Conservation (phyloP, 2,797 vertebrate species). For the Harpagifer antarcticus region DNA sequence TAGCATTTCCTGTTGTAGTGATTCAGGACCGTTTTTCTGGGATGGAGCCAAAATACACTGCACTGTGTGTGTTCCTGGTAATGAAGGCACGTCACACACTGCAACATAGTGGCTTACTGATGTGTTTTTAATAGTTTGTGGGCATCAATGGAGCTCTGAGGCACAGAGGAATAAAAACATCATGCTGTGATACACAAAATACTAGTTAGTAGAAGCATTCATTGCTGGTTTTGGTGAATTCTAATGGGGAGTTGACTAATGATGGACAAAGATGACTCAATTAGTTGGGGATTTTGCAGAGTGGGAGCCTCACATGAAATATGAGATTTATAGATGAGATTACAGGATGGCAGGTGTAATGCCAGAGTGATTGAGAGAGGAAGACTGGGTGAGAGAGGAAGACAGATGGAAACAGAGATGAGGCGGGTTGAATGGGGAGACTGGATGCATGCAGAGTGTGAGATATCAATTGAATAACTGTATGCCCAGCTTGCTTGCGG, state of each 20-base stretch:
- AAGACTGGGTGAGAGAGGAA: constrained; percentile 14
- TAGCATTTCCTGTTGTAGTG: neutral
- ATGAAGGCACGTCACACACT: neutral
- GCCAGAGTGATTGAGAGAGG: constrained; percentile 1
- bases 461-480: constrained; percentile 87
- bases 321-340: neutral
- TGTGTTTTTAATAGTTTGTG: neutral
- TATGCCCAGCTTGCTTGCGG: constrained; percentile 78
- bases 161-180: neutral
- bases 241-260: neutral
- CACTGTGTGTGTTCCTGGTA: neutral
- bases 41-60: neutral
- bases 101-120: neutral
- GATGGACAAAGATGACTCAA: neutral
- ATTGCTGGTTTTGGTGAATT: neutral
- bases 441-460: constrained; percentile 67
- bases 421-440: constrained; percentile 26
- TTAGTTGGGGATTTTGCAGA: neutral
- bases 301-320: neutral
- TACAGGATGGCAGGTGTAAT: constrained; percentile 19
- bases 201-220: neutral
- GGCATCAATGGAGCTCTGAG: neutral
- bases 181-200: neutral
- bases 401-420: constrained; percentile 34
- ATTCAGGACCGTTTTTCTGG: neutral